phyloP scores from a whole-genome alignment of 2,888 invertebrate species.

The Calliopum simillimum region DNA sequence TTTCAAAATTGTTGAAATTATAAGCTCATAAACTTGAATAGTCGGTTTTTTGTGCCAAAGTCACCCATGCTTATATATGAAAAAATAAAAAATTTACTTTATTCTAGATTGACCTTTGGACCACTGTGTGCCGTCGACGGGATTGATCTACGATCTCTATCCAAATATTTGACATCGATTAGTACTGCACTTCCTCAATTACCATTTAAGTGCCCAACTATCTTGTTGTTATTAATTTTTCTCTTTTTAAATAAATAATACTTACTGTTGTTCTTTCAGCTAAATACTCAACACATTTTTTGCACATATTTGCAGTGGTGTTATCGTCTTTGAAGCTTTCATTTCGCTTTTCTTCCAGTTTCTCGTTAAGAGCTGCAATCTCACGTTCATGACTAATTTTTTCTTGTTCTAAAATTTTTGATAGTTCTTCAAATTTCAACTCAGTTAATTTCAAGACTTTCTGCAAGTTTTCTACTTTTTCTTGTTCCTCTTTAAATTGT shows the following conservation, averaged over 20 bases:
- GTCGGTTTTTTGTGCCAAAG: no score
- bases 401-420: conserved; percentile 71
- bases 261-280: conserved; percentile 61
- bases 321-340: conserved; percentile 47
- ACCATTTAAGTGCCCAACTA: no score
- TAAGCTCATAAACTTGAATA: no score
- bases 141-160: no score
- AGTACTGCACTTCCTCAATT: no score
- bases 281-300: conserved; percentile 59
- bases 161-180: no score
- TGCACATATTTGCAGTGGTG: conserved; percentile 55
- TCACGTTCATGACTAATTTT: conserved; percentile 64
- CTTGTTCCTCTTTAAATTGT: conserved; percentile 70
- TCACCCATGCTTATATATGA: no score
- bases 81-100: no score
- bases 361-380: conserved; percentile 54
- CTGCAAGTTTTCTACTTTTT: conserved; percentile 71
- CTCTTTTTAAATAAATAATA: not conserved
- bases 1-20: no score
- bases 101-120: no score
- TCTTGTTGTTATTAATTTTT: no score
- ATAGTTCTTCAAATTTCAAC: conserved; percentile 59
- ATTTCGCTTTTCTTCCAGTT: conserved; percentile 53
- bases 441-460: conserved; percentile 62
- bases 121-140: no score